Evolutionary conservation across 2,888 invertebrate genomes (phyloP).

Genomic region (Parelbella ahira): DNA sequence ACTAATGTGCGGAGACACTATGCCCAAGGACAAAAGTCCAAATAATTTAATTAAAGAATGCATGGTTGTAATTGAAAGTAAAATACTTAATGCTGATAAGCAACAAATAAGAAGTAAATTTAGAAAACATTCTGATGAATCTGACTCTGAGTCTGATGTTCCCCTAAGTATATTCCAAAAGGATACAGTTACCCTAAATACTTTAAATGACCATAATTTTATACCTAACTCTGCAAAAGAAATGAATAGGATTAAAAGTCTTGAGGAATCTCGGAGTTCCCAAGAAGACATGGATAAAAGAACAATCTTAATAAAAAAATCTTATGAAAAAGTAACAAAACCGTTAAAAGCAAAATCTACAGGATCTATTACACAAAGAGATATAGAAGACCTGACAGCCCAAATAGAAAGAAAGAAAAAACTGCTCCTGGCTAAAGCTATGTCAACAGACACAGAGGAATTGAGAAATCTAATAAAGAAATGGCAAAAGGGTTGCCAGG

Average conservation of each 20-base stretch:
- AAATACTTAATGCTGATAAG: constrained; percentile 45
- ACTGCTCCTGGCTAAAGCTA: constrained; percentile 51
- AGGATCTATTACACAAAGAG: constrained; percentile 65
- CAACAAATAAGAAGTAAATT: constrained; percentile 12
- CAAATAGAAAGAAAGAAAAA: constrained; percentile 68
- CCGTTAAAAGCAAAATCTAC: constrained; percentile 65
- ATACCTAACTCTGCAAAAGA: constrained; percentile 26
- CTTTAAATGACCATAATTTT: constrained; percentile 48
- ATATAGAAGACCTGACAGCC: constrained; percentile 61
- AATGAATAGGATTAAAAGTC: too few relatives aligned
- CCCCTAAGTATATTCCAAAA: constrained; percentile 10
- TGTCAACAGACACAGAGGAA: constrained; percentile 69
- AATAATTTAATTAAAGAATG: constrained; percentile 69
- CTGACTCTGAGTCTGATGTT: constrained; percentile 10
- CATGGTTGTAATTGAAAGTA: constrained; percentile 65
- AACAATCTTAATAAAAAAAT: constrained; percentile 59
- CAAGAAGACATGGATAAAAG: constrained; percentile 43
- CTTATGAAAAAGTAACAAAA: constrained; percentile 57
- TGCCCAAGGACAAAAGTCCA: too few relatives aligned
- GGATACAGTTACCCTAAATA: constrained; percentile 14
- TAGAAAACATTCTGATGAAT: constrained; percentile 1
- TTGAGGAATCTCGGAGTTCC: constrained; percentile 10
- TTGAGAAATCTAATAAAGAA: constrained; percentile 67
- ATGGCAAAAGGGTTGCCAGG: constrained; percentile 78
- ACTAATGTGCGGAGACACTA: too few relatives aligned